A percentile compares a stretch with the other conserved stretches of the same genome.
phyloP scores from a whole-genome alignment of 2,797 vertebrate species.

The Rhadinocentrus ornatus region DNA sequence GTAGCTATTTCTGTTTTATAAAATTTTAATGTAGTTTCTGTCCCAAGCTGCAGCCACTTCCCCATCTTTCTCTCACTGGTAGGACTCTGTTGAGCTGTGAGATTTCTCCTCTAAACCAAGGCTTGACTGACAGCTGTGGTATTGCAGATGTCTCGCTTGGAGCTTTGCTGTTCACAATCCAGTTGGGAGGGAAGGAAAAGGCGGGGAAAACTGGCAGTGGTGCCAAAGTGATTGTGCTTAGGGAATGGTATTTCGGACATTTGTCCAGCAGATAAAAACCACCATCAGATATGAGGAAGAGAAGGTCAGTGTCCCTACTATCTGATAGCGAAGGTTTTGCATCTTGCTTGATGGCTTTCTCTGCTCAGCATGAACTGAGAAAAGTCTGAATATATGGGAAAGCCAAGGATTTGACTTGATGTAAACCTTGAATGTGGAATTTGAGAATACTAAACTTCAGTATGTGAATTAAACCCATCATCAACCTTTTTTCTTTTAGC shows the following conservation, averaged over 20 bases:
- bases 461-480: not conserved
- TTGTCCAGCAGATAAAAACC: conserved; percentile 82
- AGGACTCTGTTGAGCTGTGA: conserved; percentile 38
- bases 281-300: conserved; percentile 78
- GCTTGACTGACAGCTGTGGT: conserved; percentile 73
- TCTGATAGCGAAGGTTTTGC: conserved; percentile 69
- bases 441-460: conserved; percentile 10
- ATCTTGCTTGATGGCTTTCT: conserved; percentile 71
- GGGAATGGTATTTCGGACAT: conserved; percentile 82
- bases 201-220: conserved; percentile 36
- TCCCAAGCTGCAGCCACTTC: conserved; percentile 17
- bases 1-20: conserved; percentile 23
- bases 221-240: conserved; percentile 75
- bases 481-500: conserved; percentile 24
- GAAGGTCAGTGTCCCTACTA: conserved; percentile 79
- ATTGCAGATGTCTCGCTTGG: conserved; percentile 63
- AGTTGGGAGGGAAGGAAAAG: conserved; percentile 5
- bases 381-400: conserved; percentile 18
- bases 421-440: conserved; percentile 11
- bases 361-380: conserved; percentile 36
- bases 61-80: conserved; percentile 17
- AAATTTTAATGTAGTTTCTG: conserved; percentile 40
- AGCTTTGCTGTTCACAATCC: conserved; percentile 47
- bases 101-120: conserved; percentile 32
- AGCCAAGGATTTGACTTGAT: conserved; percentile 9